Base-by-base conservation (phyloP, 2,888 invertebrate species). In the Mythimna ferrago region DNA sequence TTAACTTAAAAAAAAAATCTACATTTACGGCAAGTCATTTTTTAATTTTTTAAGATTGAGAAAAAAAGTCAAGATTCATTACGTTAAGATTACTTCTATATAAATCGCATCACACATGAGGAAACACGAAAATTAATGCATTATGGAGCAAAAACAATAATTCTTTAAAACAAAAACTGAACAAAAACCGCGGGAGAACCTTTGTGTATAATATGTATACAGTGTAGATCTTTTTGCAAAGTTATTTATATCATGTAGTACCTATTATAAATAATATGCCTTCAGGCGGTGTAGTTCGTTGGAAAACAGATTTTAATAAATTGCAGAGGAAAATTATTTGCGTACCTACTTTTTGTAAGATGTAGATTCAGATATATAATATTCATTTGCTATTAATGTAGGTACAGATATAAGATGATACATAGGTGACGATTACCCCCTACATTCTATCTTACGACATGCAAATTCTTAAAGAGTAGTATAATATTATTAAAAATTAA, bases 41-140 rank as follows among this genome's bases (percentile, higher is more conserved):
- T 32, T 32, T 44, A 48, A 21, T 10, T 2, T 16, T 11, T 14
- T 19, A 54, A 16, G 0, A 38, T 6, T 16, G 6, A 51, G 16
- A n/a, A 54, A 56, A 48, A 65, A 75, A n/a, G 5, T 3, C 6
- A 58, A 41, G 11, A 35, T 41, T 41, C 0, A 41, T 77, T 57
- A 77, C 6, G 7, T 44, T 41, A 21, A 44, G 11, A 78, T 44
- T 35, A 71, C 53, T 71, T 38, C 44, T 44, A 26, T 41, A 57
- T 2, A 53, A 38, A 63, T 21, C 21, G 21, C 58, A 64, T 48
- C 53, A 75, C 38, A 41, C 58, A 32, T 76, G 53, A 54, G 32
- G 54, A 54, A 64, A 64, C 44, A 80, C 75, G 9, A 32, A 19
- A 63, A 16, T 16, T n/a, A 26, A 11, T 35, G 53, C 35, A 53